These are phyloP conservation scores for Polypedilum vanderplanki DNA, from an alignment of 1,140 invertebrate species.

Conservation along the genomic window DNA sequence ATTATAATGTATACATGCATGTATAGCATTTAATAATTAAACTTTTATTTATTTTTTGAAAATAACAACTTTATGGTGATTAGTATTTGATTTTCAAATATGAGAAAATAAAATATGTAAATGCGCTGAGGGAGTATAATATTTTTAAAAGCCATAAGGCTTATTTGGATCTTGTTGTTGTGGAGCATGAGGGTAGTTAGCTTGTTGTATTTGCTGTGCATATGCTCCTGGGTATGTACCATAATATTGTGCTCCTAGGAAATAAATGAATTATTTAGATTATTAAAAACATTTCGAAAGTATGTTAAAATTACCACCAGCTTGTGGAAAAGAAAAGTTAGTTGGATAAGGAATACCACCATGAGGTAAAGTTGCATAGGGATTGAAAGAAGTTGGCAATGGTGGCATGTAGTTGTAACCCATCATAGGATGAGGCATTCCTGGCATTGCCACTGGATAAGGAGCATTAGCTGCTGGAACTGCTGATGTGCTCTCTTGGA, in stretches of 20 bases:
- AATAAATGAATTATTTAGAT: slow-evolving; percentile 21
- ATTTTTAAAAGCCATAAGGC: slow-evolving; percentile 7
- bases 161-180: slow-evolving; percentile 41
- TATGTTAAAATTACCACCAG: slow-evolving; percentile 34
- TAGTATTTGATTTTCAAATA: too few relatives aligned
- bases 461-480: slow-evolving; percentile 46
- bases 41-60: too few relatives aligned
- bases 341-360: slow-evolving; percentile 49
- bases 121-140: too few relatives aligned
- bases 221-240: slow-evolving; percentile 44
- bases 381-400: slow-evolving; percentile 78
- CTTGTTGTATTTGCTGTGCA: slow-evolving; percentile 43
- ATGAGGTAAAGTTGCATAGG: slow-evolving; percentile 72
- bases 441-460: slow-evolving; percentile 58
- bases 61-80: too few relatives aligned
- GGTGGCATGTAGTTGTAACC: slow-evolving; percentile 48
- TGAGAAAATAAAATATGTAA: too few relatives aligned
- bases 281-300: background rate
- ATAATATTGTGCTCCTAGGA: slow-evolving; percentile 36
- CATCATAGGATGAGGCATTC: slow-evolving; percentile 67
- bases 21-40: too few relatives aligned
- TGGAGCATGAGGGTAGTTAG: slow-evolving; percentile 43
- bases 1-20: too few relatives aligned
- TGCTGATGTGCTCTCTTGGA: slow-evolving; percentile 44
- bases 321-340: slow-evolving; percentile 44